Percentiles rank a stretch among this genome's conserved stretches.
Evolutionary conservation across 2,113 vertebrate species (phyloP).

Genomic region (Paramisgurnus dabryanus): DNA sequence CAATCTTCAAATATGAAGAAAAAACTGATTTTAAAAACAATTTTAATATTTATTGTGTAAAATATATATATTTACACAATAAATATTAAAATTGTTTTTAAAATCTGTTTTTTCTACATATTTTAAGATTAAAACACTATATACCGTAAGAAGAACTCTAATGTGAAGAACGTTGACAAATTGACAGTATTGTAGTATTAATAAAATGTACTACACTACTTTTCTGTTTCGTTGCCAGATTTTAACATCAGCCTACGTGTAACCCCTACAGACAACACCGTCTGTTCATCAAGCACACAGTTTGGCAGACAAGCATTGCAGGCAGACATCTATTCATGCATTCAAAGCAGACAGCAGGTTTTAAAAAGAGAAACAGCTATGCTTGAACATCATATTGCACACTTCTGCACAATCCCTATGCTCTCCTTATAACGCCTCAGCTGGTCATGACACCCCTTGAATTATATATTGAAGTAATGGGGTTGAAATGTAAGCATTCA

Average conservation of each 20-base stretch:
- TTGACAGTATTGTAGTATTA: not conserved
- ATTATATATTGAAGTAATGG: conserved; percentile 9
- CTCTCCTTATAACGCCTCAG: conserved; percentile 4
- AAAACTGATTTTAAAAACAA: no score
- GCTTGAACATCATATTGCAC: not conserved
- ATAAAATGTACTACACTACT: not conserved
- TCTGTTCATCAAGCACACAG: conserved; percentile 1
- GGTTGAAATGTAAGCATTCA: not conserved
- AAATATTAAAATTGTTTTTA: no score
- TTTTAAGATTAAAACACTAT: no score
- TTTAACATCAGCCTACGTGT: not conserved
- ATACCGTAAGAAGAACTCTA: no score
- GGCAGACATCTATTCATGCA: not conserved
- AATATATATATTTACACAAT: no score
- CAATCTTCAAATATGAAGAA: no score
- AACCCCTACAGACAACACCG: not conserved
- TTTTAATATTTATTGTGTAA: no score
- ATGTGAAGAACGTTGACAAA: not conserved
- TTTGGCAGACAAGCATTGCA: not conserved
- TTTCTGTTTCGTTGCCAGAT: not conserved
- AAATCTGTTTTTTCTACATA: no score
- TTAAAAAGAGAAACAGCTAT: not conserved
- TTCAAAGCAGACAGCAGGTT: conserved; percentile 5
- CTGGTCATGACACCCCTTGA: conserved; percentile 15
- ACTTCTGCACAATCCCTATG: not conserved